Base-by-base conservation (phyloP, 2,797 vertebrate species). In the Cirrhinus mrigala region DNA sequence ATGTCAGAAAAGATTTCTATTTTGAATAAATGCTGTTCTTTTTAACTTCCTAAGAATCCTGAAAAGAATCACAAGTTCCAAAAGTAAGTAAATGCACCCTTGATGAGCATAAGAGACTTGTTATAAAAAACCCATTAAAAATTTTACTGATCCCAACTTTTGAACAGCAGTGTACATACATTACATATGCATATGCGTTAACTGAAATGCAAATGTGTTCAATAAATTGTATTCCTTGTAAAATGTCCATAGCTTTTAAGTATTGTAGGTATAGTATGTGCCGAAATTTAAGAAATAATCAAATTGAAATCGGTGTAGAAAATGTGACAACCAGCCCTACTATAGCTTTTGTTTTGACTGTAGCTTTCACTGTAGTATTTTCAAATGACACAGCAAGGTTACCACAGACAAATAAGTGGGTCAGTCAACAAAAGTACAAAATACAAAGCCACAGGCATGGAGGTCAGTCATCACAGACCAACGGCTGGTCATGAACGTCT, bases 401-500 rank as follows among this genome's bases (percentile, higher is more conserved):
- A 69, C 40, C 71, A 82, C 27, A 74, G 66, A 62, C 82, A 78
- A 69, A 81, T 81, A 88, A 68, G 48, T 85, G 60, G 68, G 50
- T 85, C 79, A 82, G 66, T 78, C 33, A 71, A 15, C 64, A 79
- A 81, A 50, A 40, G 29, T 69, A 68, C 18, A 83, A 54, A 60
- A 52, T 64, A 62, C 40, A 74, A 78, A 75, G 58, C 44, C 69
- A 76, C 54, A 33, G 48, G 48, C 58, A 79, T 27, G 6, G 16
- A 75, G 74, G 54, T 66, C 81, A 81, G 52, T 50, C 56, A 58
- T 40, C 52, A 50, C 29, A 74, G 71, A 75, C 58, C 86, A 73
- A 40, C 15, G 44, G 75, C 69, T 60, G 74, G 52, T 69, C 64
- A 12, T 50, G 58, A 79, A 71, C 20, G 52, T 79, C 81, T 81